Percentiles rank a stretch among this genome's conserved stretches.
Conservation (phyloP, 2,888 invertebrate genomes). For the Brenthis hecate region DNA sequence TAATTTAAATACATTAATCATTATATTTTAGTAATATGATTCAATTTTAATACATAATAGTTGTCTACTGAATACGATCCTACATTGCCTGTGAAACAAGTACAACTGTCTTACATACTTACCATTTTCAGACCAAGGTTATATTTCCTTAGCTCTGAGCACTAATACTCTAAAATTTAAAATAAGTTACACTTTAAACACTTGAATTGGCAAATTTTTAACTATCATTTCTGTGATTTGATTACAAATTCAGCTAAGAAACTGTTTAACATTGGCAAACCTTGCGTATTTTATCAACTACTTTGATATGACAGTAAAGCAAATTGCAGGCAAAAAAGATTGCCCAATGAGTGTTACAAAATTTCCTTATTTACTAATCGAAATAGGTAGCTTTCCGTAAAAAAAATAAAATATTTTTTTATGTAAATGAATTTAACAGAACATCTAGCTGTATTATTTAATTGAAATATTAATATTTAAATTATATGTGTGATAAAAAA, state of each 20-base stretch:
- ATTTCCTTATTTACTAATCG: constrained; percentile 13
- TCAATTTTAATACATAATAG: constrained; percentile 1
- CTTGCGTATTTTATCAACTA: constrained; percentile 26
- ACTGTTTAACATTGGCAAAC: constrained; percentile 26
- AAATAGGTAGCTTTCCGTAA: neutral
- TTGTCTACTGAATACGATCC: constrained; percentile 13
- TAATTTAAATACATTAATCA: neutral
- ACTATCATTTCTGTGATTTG: constrained; percentile 23
- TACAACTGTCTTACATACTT: constrained; percentile 34
- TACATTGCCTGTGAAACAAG: constrained; percentile 13
- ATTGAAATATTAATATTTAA: too few relatives aligned
- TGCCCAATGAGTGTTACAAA: constrained; percentile 19
- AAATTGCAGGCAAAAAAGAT: constrained; percentile 22
- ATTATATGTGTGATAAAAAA: too few relatives aligned
- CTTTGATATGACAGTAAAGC: constrained; percentile 30
- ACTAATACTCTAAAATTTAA: constrained; percentile 17
- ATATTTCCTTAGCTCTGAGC: constrained; percentile 32
- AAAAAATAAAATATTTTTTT: neutral
- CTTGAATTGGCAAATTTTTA: constrained; percentile 7
- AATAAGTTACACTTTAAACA: constrained; percentile 15
- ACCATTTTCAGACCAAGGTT: constrained; percentile 48
- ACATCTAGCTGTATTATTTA: too few relatives aligned
- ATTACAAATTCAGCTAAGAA: constrained; percentile 15
- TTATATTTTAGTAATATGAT: too few relatives aligned
- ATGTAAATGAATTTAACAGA: too few relatives aligned